These are phyloP conservation scores for Sander vitreus DNA, from an alignment of 2,113 vertebrate species.

Conservation along the genomic window DNA sequence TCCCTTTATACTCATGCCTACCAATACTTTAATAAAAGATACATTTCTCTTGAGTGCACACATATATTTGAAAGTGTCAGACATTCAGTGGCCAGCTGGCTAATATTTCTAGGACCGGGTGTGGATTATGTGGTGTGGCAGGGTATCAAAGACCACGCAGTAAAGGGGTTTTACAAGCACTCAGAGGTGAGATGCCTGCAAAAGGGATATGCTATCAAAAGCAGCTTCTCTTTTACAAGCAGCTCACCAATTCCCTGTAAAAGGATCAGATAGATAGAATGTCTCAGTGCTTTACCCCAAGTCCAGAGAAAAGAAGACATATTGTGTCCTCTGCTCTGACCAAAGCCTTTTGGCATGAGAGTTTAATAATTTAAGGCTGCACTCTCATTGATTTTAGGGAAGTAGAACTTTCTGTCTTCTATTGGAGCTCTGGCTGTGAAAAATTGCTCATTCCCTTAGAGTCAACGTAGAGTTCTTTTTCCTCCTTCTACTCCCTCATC, in stretches of 20 bases:
- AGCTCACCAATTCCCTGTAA: slow-evolving; percentile 68
- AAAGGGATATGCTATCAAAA: slow-evolving; percentile 76
- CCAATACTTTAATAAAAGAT: not conserved
- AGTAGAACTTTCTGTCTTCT: slow-evolving; percentile 47
- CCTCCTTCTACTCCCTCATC: not conserved
- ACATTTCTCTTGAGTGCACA: not conserved
- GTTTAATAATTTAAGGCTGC: slow-evolving; percentile 51
- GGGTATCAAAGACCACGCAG: slow-evolving; percentile 64
- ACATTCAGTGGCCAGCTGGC: slow-evolving; percentile 50
- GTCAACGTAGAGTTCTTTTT: slow-evolving; percentile 15
- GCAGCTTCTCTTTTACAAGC: slow-evolving; percentile 76
- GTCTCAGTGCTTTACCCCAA: slow-evolving; percentile 39
- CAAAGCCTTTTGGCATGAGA: slow-evolving; percentile 51
- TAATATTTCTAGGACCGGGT: slow-evolving; percentile 65
- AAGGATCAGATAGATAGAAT: slow-evolving; percentile 69
- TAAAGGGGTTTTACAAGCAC: slow-evolving; percentile 76
- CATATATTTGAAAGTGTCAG: slow-evolving; percentile 33
- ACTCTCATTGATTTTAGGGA: slow-evolving; percentile 57
- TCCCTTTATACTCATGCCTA: not conserved
- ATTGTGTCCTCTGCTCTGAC: slow-evolving; percentile 35
- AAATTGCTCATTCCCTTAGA: slow-evolving; percentile 27
- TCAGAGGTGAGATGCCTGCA: slow-evolving; percentile 74
- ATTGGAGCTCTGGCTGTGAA: slow-evolving; percentile 22
- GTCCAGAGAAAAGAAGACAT: slow-evolving; percentile 59
- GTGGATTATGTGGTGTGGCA: slow-evolving; percentile 68